Evolutionary conservation across 2,797 vertebrate genomes (phyloP).

Genomic region (Myotis findleyi): DNA sequence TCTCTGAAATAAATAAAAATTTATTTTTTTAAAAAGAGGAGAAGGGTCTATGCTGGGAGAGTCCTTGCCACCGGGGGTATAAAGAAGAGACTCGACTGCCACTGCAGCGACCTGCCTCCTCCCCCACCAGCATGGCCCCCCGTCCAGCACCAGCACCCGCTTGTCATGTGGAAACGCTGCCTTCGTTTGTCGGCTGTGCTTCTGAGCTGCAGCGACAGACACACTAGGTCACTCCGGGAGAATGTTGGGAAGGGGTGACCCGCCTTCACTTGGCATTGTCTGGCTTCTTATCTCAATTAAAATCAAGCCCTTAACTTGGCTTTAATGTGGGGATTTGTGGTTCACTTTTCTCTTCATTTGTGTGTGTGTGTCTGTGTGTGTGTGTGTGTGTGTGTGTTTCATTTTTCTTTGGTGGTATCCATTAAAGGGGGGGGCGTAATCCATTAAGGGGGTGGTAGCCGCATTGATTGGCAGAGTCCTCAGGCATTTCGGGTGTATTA

Average conservation of each 20-base stretch:
- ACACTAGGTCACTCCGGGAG: neutral
- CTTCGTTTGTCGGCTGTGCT: too few relatives aligned
- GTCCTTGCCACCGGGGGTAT: neutral
- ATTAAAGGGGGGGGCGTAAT: neutral
- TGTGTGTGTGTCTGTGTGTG: too few relatives aligned
- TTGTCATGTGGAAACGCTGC: neutral
- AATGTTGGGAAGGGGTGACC: neutral
- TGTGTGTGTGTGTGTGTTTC: neutral
- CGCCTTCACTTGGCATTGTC: constrained; percentile 17
- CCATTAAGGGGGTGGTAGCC: neutral
- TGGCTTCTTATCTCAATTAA: constrained; percentile 55
- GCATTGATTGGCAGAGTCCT: constrained; percentile 34
- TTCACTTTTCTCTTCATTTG: constrained; percentile 21
- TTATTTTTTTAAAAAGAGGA: too few relatives aligned
- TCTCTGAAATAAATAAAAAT: too few relatives aligned
- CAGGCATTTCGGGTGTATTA: constrained; percentile 43
- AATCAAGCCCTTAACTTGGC: constrained; percentile 59
- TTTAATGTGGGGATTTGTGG: constrained; percentile 62
- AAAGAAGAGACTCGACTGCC: neutral
- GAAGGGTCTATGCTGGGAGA: fast-evolving
- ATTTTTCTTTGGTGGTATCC: constrained; percentile 50
- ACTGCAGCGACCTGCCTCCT: neutral
- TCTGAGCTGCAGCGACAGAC: neutral
- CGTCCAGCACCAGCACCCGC: neutral
- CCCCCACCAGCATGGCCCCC: fast-evolving